Evolutionary conservation across 2,888 invertebrate species (phyloP).

Genomic region (Meta bourneti): DNA sequence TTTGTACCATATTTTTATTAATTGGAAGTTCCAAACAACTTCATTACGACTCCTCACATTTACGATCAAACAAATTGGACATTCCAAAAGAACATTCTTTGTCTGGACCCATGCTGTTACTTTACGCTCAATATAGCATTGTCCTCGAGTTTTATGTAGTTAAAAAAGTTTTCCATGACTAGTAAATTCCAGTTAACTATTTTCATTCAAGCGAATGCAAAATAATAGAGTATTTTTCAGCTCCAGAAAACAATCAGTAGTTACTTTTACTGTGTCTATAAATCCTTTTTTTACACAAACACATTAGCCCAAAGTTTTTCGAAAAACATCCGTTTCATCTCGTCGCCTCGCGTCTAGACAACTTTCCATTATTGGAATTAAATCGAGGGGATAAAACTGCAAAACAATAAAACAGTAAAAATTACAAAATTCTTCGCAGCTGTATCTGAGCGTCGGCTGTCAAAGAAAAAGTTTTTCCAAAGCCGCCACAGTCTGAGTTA

Average conservation of each 20-base stretch:
- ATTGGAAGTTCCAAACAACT: background rate
- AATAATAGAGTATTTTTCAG: background rate
- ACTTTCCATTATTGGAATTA: background rate
- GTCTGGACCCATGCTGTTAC: too few relatives aligned
- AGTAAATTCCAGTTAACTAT: background rate
- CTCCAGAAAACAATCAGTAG: background rate
- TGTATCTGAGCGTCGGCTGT: background rate
- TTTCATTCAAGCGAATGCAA: background rate
- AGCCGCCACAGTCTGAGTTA: background rate
- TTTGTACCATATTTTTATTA: background rate
- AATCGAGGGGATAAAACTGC: background rate
- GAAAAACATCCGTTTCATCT: background rate
- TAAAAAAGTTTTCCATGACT: background rate
- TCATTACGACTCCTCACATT: background rate
- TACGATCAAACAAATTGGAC: background rate
- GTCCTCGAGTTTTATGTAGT: background rate
- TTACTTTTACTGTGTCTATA: background rate
- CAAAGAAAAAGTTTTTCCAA: background rate
- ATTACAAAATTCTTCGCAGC: background rate
- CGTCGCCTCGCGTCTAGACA: background rate
- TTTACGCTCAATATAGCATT: too few relatives aligned
- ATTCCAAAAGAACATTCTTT: too few relatives aligned
- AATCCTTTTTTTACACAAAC: background rate
- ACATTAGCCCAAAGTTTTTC: background rate
- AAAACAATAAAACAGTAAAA: background rate